A percentile compares a stretch with the other conserved stretches of the same genome.
Conservation (phyloP, 2,888 invertebrate species). For the Stenoptilia bipunctidactyla region DNA sequence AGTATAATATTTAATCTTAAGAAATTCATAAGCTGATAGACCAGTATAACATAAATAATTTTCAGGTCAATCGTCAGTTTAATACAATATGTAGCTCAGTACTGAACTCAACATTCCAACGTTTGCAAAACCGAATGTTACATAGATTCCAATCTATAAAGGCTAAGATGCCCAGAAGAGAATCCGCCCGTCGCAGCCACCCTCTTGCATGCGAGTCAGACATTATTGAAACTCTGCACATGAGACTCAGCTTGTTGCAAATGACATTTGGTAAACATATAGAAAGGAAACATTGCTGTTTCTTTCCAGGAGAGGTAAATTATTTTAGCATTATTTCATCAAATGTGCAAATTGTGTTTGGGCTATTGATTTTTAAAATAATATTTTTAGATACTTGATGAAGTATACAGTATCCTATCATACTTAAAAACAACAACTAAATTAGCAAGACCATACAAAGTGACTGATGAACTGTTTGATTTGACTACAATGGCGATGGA, state of each 20-base stretch:
- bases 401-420: constrained; percentile 87
- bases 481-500: constrained; percentile 98
- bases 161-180: constrained; percentile 90
- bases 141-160: constrained; percentile 89
- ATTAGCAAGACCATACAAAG: constrained; percentile 89
- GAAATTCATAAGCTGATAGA: no score
- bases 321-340: not conserved
- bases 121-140: constrained; percentile 86
- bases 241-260: constrained; percentile 89
- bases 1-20: no score
- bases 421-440: constrained; percentile 87
- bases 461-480: constrained; percentile 94
- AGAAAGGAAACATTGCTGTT: constrained; percentile 92
- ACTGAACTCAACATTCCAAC: constrained; percentile 88
- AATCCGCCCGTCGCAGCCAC: constrained; percentile 92
- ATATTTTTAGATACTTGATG: constrained; percentile 84
- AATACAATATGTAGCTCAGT: constrained; percentile 84
- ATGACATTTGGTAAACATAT: constrained; percentile 97
- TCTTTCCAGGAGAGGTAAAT: constrained; percentile 92
- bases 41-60: no score
- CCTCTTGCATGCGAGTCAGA: constrained; percentile 92
- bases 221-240: constrained; percentile 93
- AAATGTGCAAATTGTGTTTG: not conserved
- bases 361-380: not conserved
- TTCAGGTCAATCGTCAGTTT: constrained; percentile 85